phyloP scores from a whole-genome alignment of 2,888 invertebrate species.

The Xylophagus ater region DNA sequence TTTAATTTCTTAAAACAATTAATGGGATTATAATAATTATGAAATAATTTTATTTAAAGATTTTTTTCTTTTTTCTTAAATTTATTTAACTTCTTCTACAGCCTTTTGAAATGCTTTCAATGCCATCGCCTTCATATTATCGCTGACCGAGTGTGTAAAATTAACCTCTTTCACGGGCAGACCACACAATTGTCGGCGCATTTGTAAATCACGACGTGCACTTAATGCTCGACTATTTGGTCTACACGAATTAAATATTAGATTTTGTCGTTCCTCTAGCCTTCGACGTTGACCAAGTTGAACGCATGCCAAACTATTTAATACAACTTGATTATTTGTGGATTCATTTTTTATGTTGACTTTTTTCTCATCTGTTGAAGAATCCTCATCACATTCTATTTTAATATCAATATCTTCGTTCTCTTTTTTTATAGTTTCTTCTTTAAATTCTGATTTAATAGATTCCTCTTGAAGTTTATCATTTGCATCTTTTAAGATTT shows the following conservation, averaged over 20 bases:
- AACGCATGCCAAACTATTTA: slow-evolving; percentile 37
- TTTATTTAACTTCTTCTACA: slow-evolving; percentile 9
- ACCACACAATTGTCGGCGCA: slow-evolving; percentile 58
- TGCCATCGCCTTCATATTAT: slow-evolving; percentile 29
- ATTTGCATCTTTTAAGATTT: slow-evolving; percentile 35
- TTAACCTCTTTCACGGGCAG: slow-evolving; percentile 53
- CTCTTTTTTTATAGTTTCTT: slow-evolving; percentile 5
- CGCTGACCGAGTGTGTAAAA: slow-evolving; percentile 30
- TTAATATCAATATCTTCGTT: not conserved
- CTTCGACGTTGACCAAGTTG: slow-evolving; percentile 52
- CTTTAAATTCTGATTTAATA: slow-evolving; percentile 8
- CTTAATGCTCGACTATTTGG: slow-evolving; percentile 66
- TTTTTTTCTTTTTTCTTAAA: too few species aligned
- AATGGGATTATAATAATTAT: too few species aligned
- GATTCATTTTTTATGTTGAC: slow-evolving; percentile 26
- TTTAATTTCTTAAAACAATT: too few species aligned
- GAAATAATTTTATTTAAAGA: too few species aligned
- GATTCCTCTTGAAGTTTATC: slow-evolving; percentile 26
- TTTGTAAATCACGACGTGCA: slow-evolving; percentile 65
- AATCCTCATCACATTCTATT: slow-evolving; percentile 15
- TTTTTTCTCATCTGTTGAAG: slow-evolving; percentile 24
- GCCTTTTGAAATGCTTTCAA: slow-evolving; percentile 31
- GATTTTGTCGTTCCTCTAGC: slow-evolving; percentile 46
- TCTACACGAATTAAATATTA: slow-evolving; percentile 63
- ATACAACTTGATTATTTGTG: slow-evolving; percentile 32